Evolutionary conservation across 2,797 vertebrate genomes (phyloP), one percentile per base, ranked within the genome.

Genomic region (Enteromius unitaeniatus): DNA sequence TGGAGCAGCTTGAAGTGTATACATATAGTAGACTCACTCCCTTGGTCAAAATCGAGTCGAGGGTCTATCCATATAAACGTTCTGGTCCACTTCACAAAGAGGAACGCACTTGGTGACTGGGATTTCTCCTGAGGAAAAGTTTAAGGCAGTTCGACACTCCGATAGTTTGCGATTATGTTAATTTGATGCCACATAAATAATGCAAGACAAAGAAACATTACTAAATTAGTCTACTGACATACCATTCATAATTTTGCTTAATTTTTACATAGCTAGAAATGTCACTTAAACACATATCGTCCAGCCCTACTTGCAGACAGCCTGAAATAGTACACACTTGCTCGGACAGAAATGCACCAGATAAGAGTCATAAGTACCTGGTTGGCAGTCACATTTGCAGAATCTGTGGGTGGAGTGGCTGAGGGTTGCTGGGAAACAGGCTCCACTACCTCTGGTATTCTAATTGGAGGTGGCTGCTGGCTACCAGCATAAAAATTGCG

Each of bases 401-500:
- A 85, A 83, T 94, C 94, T 28, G 84, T 92, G 88, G 95, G 95
- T 69, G 96, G 91, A 88, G 93, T 94, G 81, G 92, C 87, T 76
- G 91, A 88, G 55, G 94, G 86, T 60, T 95, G 95, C 85, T 96
- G 92, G 5, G 95, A 93, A n/a, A 91, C 91, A n/a, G 94, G 89
- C 91, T 98, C 97, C 2, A 94, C 92, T 1, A 87, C 89, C 67
- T 93, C 97, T 87, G 93, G 96, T 94, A 97, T 94, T 91, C 96
- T 95, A 91, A 97, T 93, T 87, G 97, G 95, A 80, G 97, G 96
- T 0, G 97, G 97, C 90, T 98, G 98, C 86, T 98, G 97, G 89
- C 96, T 98, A 37, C 97, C 97, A 87, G 98, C 98, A 90, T 96
- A 97, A 93, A 98, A 99, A 92, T 99, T 99, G 84, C 98, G 94